These are phyloP conservation scores for Myrmecophaga tridactyla DNA, from an alignment of 2,113 vertebrate genomes.

Conservation along the genomic window DNA sequence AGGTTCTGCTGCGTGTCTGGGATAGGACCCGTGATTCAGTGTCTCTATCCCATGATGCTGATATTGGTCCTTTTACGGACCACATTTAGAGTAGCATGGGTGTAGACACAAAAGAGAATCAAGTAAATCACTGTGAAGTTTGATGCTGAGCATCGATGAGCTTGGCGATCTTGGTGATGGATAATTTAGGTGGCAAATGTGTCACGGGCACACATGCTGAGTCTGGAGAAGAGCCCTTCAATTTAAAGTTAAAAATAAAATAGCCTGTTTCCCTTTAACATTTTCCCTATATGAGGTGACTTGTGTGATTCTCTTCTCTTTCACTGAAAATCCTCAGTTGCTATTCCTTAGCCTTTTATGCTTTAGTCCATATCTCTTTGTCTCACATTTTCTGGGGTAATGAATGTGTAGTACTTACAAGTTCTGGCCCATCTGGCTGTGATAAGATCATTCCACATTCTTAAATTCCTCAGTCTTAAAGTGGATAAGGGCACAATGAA, in stretches of 20 bases:
- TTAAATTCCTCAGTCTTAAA: not conserved
- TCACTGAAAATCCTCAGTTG: not conserved
- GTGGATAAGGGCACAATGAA: accelerated
- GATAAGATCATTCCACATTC: too few relatives aligned
- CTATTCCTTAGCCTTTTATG: not conserved
- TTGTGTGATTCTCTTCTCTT: not conserved
- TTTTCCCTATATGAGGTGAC: not conserved
- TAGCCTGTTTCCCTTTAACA: accelerated
- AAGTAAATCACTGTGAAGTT: accelerated
- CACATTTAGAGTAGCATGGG: too few relatives aligned
- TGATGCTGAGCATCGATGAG: accelerated
- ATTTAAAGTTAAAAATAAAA: not conserved
- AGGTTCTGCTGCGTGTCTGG: not conserved
- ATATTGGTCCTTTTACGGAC: accelerated
- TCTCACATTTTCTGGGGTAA: not conserved
- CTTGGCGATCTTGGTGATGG: accelerated
- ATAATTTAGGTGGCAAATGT: not conserved
- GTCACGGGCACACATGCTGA: not conserved
- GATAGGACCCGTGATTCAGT: accelerated
- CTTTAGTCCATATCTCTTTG: not conserved
- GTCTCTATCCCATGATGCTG: too few relatives aligned
- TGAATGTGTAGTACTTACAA: not conserved
- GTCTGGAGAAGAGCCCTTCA: not conserved
- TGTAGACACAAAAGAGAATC: too few relatives aligned
- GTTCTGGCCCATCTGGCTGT: not conserved